Evolutionary conservation across 2,888 invertebrate species (phyloP).

Genomic region (Deilephila porcellus): DNA sequence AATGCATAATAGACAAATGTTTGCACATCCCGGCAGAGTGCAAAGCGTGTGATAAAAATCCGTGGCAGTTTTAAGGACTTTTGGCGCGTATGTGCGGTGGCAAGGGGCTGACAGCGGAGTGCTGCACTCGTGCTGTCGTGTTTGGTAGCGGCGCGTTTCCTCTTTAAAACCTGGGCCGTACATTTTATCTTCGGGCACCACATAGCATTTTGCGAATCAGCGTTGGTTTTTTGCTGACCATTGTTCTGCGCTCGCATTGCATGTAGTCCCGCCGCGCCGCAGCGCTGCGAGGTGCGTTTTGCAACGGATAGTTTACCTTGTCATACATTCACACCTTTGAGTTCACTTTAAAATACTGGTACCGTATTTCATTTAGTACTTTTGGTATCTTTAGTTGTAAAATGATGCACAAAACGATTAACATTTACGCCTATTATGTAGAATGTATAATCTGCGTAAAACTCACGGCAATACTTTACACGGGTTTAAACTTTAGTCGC

Average conservation of each 20-base stretch:
- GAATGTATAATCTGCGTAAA: slow-evolving; percentile 72
- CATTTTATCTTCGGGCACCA: slow-evolving; percentile 57
- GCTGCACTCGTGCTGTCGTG: slow-evolving; percentile 47
- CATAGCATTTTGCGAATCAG: slow-evolving; percentile 65
- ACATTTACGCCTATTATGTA: slow-evolving; percentile 66
- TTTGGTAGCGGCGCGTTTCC: slow-evolving; percentile 43
- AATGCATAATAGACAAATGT: slow-evolving; percentile 67
- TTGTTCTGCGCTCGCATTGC: slow-evolving; percentile 66
- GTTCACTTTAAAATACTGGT: not conserved
- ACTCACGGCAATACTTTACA: slow-evolving; percentile 81
- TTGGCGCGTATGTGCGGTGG: slow-evolving; percentile 46
- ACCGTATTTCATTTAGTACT: not conserved
- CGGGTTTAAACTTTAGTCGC: slow-evolving; percentile 76
- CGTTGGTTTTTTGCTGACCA: slow-evolving; percentile 68
- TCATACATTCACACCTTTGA: slow-evolving; percentile 33
- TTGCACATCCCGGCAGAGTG: slow-evolving; percentile 56
- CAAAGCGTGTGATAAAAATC: slow-evolving; percentile 63
- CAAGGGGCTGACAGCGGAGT: slow-evolving; percentile 59
- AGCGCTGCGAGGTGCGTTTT: slow-evolving; percentile 62
- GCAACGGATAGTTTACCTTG: slow-evolving; percentile 58
- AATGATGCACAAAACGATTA: not conserved
- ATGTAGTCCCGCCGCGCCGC: slow-evolving; percentile 57
- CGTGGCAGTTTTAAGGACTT: slow-evolving; percentile 61
- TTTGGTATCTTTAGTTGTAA: not conserved
- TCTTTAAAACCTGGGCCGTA: slow-evolving; percentile 15